Base-by-base conservation (phyloP, 2,113 vertebrate species). In the Oncorhynchus mykiss region DNA sequence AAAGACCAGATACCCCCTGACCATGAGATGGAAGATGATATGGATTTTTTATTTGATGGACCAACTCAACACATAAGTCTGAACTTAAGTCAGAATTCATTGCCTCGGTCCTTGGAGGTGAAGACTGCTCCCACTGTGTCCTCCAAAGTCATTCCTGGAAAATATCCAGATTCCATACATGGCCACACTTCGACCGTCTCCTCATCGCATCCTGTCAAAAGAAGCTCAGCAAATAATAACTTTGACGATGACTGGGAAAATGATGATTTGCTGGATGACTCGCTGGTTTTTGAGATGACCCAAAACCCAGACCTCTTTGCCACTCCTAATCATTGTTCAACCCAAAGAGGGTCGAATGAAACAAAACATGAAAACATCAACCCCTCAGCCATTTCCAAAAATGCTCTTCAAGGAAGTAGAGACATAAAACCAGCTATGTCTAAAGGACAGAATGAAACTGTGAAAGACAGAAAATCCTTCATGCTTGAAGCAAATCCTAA, bases 11-110 rank as follows among this genome's bases (percentile, higher is more conserved):
- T 80, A 27, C 72, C 82, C 4, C 25, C 84, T 9, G 68, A 80
- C 27, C 82, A 69, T 14, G 75, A 87, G 20, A 77, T 80, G 80
- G 94, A 96, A 39, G 89, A 92, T 49, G 95, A 95, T 45, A 79
- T 97, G 73, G 94, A 86, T 78, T 92, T 93, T 20, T 92, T 98
- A 70, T 98, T 99, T 75, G 95, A 97, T 65, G 93, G 86, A 12
- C 93, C 96, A 0, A 98, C 96, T 2, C 96, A 97, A 80, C 91
- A 84, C 2, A 72, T 92, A 34, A 94, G 93, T 0, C 91, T 92
- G 1, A 85, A 67, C 29, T 74, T 96, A 31, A 96, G 95, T 83
- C 95, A 92, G 83, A 84, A 31, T 54, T 57, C 86, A 0, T 80
- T 85, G 2, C 16, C 20, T 77, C 48, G n/a, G 7, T 84, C 67